Conservation (phyloP, 2,113 vertebrate species). For the Cryptotis parvus region DNA sequence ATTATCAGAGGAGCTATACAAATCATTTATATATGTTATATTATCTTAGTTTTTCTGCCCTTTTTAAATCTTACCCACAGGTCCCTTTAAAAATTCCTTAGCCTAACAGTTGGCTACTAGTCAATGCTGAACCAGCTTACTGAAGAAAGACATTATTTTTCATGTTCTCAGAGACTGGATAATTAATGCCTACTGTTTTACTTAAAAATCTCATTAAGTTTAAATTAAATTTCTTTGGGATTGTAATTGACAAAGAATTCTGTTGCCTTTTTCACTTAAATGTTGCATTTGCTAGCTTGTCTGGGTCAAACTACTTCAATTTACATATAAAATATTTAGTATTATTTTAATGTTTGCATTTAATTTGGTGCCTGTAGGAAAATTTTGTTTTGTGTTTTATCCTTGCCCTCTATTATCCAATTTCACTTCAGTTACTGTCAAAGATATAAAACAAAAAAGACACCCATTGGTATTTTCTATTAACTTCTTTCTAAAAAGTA, state of each 20-base stretch:
- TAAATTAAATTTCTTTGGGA: slow-evolving; percentile 80
- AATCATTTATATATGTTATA: slow-evolving; percentile 54
- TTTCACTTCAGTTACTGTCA: slow-evolving; percentile 32
- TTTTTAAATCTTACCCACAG: slow-evolving; percentile 51
- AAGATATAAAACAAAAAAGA: slow-evolving; percentile 62
- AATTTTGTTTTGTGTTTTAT: slow-evolving; percentile 24
- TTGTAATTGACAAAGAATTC: slow-evolving; percentile 78
- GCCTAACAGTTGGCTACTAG: slow-evolving; percentile 64
- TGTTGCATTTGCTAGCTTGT: slow-evolving; percentile 58
- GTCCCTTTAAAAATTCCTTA: slow-evolving; percentile 70
- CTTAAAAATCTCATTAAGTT: slow-evolving; percentile 81
- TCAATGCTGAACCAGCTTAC: slow-evolving; percentile 64
- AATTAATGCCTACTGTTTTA: slow-evolving; percentile 76
- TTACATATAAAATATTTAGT: slow-evolving; percentile 50
- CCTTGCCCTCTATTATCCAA: not conserved
- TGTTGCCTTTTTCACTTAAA: slow-evolving; percentile 69
- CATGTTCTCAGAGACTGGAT: slow-evolving; percentile 68
- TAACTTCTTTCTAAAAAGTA: not conserved
- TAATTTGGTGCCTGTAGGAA: slow-evolving; percentile 56
- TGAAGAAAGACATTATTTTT: slow-evolving; percentile 70
- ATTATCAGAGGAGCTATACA: slow-evolving; percentile 34
- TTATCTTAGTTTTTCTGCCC: slow-evolving; percentile 63
- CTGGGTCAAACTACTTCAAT: slow-evolving; percentile 46
- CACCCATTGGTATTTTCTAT: not conserved
- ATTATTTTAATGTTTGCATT: slow-evolving; percentile 69